phyloP scores from a whole-genome alignment of 2,888 invertebrate genomes.

The Frankliniella fusca region DNA sequence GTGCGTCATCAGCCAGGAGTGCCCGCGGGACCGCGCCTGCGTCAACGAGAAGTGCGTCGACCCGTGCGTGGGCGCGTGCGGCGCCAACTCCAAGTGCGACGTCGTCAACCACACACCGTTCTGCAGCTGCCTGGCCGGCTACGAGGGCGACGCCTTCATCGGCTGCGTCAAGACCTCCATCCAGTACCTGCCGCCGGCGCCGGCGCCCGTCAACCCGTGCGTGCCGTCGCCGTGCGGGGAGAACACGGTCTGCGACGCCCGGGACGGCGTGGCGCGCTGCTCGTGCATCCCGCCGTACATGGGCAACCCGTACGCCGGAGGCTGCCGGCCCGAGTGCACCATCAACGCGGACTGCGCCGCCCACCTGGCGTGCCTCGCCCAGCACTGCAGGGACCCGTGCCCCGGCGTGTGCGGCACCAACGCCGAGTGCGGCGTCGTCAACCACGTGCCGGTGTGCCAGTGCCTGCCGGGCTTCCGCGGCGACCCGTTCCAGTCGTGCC shows the following conservation, averaged over 20 bases:
- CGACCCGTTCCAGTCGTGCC: constrained; percentile 77
- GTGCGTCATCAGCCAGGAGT: constrained; percentile 78
- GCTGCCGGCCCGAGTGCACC: constrained; percentile 81
- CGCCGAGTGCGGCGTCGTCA: constrained; percentile 75
- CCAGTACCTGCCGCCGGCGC: constrained; percentile 44
- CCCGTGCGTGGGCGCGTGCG: constrained; percentile 75
- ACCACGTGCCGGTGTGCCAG: constrained; percentile 77
- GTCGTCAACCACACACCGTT: constrained; percentile 76
- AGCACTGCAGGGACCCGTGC: constrained; percentile 82
- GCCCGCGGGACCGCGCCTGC: constrained; percentile 71
- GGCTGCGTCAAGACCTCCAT: constrained; percentile 62
- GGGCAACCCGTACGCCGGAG: constrained; percentile 80
- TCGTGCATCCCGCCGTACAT: constrained; percentile 83
- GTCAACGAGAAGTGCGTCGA: constrained; percentile 75
- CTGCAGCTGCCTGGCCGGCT: constrained; percentile 72
- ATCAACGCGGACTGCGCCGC: constrained; percentile 76
- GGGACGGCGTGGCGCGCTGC: constrained; percentile 67
- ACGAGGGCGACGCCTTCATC: constrained; percentile 78
- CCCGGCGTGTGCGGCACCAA: constrained; percentile 77
- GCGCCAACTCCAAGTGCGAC: constrained; percentile 72
- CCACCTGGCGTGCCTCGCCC: constrained; percentile 72
- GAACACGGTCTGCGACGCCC: constrained; percentile 71
- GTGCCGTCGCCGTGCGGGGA: constrained; percentile 77
- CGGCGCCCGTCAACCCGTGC: constrained; percentile 58
- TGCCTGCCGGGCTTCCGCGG: constrained; percentile 73